phyloP scores from a whole-genome alignment of 2,888 invertebrate species.

The Lumbricus terrestris region DNA sequence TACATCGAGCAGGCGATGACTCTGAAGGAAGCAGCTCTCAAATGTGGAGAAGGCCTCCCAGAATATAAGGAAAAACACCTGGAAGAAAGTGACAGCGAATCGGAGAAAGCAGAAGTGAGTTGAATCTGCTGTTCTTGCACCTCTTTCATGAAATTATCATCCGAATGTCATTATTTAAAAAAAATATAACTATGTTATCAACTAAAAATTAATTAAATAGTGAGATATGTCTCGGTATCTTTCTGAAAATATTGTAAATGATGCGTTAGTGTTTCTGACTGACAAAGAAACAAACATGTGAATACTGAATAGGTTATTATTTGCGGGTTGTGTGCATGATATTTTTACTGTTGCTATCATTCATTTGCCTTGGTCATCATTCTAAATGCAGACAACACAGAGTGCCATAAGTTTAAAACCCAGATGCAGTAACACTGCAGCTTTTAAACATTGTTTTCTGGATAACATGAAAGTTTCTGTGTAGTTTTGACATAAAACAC shows the following conservation, averaged over 20 bases:
- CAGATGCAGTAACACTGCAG: neutral
- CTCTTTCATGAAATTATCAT: neutral
- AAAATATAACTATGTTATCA: neutral
- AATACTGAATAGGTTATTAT: no score
- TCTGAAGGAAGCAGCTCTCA: constrained; percentile 39
- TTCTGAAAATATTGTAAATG: no score
- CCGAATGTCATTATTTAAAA: neutral
- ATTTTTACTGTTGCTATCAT: neutral
- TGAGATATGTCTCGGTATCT: no score
- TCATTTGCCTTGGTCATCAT: neutral
- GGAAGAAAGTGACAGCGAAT: neutral
- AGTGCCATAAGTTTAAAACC: neutral
- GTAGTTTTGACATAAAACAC: neutral
- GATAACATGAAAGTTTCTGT: neutral
- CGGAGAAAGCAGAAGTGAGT: constrained; percentile 20
- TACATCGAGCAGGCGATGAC: constrained; percentile 52
- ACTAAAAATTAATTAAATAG: neutral
- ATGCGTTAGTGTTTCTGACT: no score
- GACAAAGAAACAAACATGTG: no score
- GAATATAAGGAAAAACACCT: constrained; percentile 20
- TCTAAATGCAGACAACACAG: no score
- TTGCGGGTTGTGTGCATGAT: no score
- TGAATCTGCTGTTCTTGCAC: neutral
- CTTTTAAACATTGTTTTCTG: neutral
- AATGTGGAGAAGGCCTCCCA: constrained; percentile 26